These are phyloP conservation scores for Acyrthosiphon pisum DNA, from an alignment of 1,140 invertebrate species.

Conservation along the genomic window DNA sequence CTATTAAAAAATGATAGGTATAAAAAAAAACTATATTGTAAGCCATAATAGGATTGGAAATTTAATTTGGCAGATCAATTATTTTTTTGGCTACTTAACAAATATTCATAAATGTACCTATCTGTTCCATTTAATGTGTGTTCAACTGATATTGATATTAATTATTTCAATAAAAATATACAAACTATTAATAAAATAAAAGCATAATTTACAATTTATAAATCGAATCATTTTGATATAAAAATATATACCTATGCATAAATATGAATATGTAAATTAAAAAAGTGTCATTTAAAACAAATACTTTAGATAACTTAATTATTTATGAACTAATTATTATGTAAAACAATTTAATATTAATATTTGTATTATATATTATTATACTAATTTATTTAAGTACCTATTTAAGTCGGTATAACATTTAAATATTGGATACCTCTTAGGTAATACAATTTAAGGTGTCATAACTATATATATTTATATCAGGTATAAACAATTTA, in stretches of 20 bases:
- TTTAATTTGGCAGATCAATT: not conserved
- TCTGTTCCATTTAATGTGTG: not conserved
- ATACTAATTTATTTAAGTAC: not conserved
- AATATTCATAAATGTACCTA: not conserved
- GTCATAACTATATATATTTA: not conserved
- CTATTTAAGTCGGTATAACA: not conserved
- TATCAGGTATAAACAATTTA: not conserved
- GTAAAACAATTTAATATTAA: not conserved
- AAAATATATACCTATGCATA: not conserved
- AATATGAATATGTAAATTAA: not conserved
- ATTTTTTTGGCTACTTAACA: not conserved
- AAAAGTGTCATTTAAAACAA: not conserved
- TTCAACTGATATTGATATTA: not conserved
- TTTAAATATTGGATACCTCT: too few species aligned
- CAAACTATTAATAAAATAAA: not conserved
- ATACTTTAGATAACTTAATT: not conserved
- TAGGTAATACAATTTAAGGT: not conserved
- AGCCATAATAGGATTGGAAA: not conserved
- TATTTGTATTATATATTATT: not conserved
- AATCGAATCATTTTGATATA: not conserved
- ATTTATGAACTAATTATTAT: too few species aligned
- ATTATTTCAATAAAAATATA: not conserved
- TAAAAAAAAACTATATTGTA: not conserved
- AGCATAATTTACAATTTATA: not conserved
- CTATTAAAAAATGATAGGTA: not conserved